A percentile compares a stretch with the other conserved stretches of the same genome.
Conservation (phyloP, 1,140 invertebrate genomes). For the Zelostemma sp. region DNA sequence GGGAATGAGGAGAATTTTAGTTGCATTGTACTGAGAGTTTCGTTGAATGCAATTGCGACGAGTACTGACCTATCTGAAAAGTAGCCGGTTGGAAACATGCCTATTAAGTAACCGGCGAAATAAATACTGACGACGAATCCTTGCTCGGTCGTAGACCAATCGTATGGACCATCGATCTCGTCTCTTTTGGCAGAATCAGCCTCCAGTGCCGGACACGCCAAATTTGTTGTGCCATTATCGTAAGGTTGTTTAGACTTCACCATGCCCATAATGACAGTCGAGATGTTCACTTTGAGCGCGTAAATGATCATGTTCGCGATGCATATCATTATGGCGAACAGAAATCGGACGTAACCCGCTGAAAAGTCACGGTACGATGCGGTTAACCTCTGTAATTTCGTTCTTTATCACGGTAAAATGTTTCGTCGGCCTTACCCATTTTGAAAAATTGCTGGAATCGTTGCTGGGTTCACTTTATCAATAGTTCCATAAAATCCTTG, state of each 20-base stretch:
- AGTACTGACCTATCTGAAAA: conserved; percentile 68
- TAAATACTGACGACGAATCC: conserved; percentile 83
- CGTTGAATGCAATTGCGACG: too few species aligned
- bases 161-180: conserved; percentile 77
- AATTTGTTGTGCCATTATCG: neutral
- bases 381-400: neutral
- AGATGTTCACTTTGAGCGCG: conserved; percentile 88
- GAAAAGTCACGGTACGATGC: conserved; percentile 13
- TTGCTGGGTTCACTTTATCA: neutral
- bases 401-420: neutral
- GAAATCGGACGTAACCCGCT: conserved; percentile 54
- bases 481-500: conserved; percentile 30
- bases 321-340: conserved; percentile 66
- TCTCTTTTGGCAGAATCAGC: neutral
- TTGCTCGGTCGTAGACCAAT: conserved; percentile 77
- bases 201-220: conserved; percentile 54
- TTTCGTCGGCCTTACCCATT: conserved; percentile 30
- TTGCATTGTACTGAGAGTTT: too few species aligned
- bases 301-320: conserved; percentile 80
- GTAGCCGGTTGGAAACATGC: conserved; percentile 75
- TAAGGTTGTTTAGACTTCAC: conserved; percentile 76
- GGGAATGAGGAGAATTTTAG: neutral
- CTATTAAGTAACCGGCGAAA: conserved; percentile 89
- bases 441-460: conserved; percentile 30
- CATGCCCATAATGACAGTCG: conserved; percentile 90